These are phyloP conservation scores for Montipora capitata DNA, from an alignment of 92 coral and sea anemone species.

Conservation along the genomic window DNA sequence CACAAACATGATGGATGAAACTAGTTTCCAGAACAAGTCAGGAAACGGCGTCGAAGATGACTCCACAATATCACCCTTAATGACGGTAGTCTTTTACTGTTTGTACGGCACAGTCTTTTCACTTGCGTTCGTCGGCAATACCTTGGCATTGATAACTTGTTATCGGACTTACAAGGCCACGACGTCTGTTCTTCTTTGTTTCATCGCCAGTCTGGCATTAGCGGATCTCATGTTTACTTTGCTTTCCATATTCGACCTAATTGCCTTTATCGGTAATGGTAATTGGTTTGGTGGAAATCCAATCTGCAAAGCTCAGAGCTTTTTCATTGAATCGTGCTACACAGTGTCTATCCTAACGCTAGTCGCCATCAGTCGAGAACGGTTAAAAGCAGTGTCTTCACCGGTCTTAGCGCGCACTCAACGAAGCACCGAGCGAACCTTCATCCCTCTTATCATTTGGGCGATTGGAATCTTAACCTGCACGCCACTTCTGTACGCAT, in stretches of 20 bases:
- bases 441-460: conserved; percentile 78
- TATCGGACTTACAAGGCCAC: conserved; percentile 80
- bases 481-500: conserved; percentile 87
- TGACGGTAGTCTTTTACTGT: conserved; percentile 28
- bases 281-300: conserved; percentile 83
- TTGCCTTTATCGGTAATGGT: conserved; percentile 66
- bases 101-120: conserved; percentile 71
- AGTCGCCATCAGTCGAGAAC: conserved; percentile 85
- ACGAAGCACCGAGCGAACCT: conserved; percentile 53
- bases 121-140: conserved; percentile 80
- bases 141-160: conserved; percentile 83
- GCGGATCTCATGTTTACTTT: conserved; percentile 87
- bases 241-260: conserved; percentile 80
- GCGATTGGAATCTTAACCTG: conserved; percentile 65
- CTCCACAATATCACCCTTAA: conserved; percentile 19
- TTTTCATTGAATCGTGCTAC: conserved; percentile 84
- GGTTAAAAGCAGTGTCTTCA: conserved; percentile 80
- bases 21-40: conserved; percentile 7
- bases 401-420: conserved; percentile 86
- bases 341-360: conserved; percentile 86
- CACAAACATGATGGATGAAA: conserved; percentile 3
- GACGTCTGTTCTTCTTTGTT: conserved; percentile 77
- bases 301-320: conserved; percentile 83
- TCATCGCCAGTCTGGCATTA: conserved; percentile 84
- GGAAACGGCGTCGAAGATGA: background rate